These are phyloP conservation scores for Siphonodentalium dalli DNA, from an alignment of 2,888 invertebrate species.

Conservation along the genomic window DNA sequence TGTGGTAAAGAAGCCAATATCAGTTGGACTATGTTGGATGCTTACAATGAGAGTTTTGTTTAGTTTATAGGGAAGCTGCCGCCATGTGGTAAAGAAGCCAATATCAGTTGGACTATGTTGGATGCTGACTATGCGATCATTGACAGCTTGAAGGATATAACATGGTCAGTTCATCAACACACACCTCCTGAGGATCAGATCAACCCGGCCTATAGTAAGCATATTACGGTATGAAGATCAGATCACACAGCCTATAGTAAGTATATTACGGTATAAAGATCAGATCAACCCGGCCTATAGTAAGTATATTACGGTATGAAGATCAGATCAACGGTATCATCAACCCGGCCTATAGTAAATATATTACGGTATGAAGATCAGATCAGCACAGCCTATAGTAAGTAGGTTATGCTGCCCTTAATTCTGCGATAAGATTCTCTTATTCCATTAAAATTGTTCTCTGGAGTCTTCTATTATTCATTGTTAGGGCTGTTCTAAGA, in stretches of 20 bases:
- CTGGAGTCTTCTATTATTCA: background rate
- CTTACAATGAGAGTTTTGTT: conserved; percentile 25
- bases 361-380: no score
- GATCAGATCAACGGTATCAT: conserved; percentile 37
- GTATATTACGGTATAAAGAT: no score
- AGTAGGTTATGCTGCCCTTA: conserved; percentile 10
- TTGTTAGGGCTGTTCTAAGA: no score
- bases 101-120: conserved; percentile 38
- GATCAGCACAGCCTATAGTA: no score
- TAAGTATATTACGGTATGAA: no score
- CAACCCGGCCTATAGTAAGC: conserved; percentile 44
- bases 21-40: conserved; percentile 42
- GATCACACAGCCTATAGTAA: no score
- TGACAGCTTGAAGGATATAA: conserved; percentile 35
- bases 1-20: conserved; percentile 34
- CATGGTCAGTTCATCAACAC: conserved; percentile 43
- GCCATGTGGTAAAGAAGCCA: conserved; percentile 32
- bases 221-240: no score
- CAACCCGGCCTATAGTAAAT: conserved; percentile 44
- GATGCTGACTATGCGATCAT: conserved; percentile 35
- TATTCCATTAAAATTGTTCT: background rate
- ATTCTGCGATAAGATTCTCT: background rate
- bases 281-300: conserved; percentile 40
- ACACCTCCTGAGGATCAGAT: conserved; percentile 38
- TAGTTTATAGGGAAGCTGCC: conserved; percentile 48